Percentiles rank a stretch among this genome's conserved stretches.
phyloP scores from a whole-genome alignment of 2,113 vertebrate species.

The Solea senegalensis region DNA sequence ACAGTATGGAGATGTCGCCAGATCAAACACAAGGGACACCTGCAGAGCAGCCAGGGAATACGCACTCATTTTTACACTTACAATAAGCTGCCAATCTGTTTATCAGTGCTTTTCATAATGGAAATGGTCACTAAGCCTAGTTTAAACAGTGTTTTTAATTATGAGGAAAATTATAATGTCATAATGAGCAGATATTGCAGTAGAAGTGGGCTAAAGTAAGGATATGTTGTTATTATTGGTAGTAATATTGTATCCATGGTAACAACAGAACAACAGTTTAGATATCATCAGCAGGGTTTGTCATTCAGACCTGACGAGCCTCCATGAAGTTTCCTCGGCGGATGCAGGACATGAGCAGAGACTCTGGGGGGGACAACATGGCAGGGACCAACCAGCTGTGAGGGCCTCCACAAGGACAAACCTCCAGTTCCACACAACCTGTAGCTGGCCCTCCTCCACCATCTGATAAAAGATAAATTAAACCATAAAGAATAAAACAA shows the following conservation, averaged over 20 bases:
- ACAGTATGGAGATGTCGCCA: slow-evolving; percentile 84
- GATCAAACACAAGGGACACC: slow-evolving; percentile 90
- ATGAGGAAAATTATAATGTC: no score
- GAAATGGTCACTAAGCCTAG: no score
- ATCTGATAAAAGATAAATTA: slow-evolving; percentile 73
- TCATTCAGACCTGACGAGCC: slow-evolving; percentile 88
- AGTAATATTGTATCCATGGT: not conserved
- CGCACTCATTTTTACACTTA: no score
- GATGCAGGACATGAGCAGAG: slow-evolving; percentile 92
- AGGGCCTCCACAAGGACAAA: slow-evolving; percentile 67
- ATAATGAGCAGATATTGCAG: no score
- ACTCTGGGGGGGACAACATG: slow-evolving; percentile 96
- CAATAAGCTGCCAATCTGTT: no score
- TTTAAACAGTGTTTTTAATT: no score
- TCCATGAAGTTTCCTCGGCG: slow-evolving; percentile 90
- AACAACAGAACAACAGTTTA: not conserved
- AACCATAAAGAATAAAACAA: not conserved
- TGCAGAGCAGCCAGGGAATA: slow-evolving; percentile 52
- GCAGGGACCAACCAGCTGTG: slow-evolving; percentile 88
- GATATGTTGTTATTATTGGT: no score
- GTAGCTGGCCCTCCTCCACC: slow-evolving; percentile 74
- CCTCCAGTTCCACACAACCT: slow-evolving; percentile 70
- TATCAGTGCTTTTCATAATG: no score
- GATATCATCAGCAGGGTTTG: not conserved
- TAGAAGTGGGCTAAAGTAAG: no score